Conservation (phyloP, 2,113 vertebrate genomes). For the Dromaius novaehollandiae region DNA sequence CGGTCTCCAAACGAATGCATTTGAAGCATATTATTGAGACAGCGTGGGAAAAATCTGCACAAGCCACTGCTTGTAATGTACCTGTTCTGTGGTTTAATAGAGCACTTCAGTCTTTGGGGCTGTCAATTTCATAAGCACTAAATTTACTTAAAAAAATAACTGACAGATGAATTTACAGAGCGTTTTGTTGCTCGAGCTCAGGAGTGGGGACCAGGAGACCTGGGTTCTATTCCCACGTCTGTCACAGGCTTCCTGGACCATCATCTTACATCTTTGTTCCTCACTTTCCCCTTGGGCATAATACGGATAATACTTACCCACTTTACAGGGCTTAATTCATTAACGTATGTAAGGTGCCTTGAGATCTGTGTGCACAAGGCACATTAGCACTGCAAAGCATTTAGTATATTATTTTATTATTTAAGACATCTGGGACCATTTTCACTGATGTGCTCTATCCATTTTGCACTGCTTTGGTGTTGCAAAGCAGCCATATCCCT, state of each 20-base stretch:
- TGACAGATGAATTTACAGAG: conserved; percentile 44
- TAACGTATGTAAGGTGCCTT: conserved; percentile 64
- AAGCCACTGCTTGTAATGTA: neutral
- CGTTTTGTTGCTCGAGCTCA: neutral
- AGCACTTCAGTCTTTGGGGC: conserved; percentile 1
- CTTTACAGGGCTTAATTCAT: conserved; percentile 70
- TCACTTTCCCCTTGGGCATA: conserved; percentile 55
- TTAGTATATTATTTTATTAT: conserved; percentile 74
- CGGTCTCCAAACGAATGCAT: neutral
- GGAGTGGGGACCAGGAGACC: conserved; percentile 11
- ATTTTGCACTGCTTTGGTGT: conserved; percentile 62
- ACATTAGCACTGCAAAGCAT: conserved; percentile 66
- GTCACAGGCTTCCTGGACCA: conserved; percentile 58
- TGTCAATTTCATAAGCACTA: conserved; percentile 44
- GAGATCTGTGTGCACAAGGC: conserved; percentile 61
- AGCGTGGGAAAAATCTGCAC: neutral
- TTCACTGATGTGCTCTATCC: conserved; percentile 62
- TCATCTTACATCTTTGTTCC: conserved; percentile 69
- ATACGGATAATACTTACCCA: conserved; percentile 63
- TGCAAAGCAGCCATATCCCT: conserved; percentile 54
- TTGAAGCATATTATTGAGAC: neutral
- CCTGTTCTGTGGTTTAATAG: neutral
- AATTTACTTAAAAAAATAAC: conserved; percentile 39
- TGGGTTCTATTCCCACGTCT: conserved; percentile 33
- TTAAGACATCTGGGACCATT: conserved; percentile 70